Evolutionary conservation across 1,140 invertebrate genomes (phyloP).

Genomic region (Argopecten irradians): DNA sequence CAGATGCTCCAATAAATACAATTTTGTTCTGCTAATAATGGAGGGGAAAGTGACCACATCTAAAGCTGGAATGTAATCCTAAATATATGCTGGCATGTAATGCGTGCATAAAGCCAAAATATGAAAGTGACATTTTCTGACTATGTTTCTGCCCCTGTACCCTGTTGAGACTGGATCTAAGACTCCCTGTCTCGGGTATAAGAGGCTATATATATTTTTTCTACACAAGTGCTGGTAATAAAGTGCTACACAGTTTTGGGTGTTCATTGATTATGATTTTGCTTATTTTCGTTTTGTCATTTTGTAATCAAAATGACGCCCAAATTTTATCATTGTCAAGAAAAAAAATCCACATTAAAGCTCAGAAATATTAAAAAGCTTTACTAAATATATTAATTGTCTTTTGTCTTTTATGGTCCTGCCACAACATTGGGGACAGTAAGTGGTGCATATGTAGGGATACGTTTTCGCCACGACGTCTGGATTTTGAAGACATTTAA

Average conservation of each 20-base stretch:
- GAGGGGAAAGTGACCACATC: background rate
- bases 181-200: background rate
- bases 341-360: background rate
- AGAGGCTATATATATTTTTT: background rate
- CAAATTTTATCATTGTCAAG: slow-evolving; percentile 12
- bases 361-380: background rate
- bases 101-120: slow-evolving; percentile 10
- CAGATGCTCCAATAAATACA: background rate
- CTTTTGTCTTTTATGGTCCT: background rate
- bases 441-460: no score
- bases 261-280: background rate
- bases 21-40: background rate
- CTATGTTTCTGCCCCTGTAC: background rate
- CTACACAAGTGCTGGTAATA: background rate
- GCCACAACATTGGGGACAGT: no score
- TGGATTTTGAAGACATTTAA: no score
- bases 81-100: background rate
- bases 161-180: background rate
- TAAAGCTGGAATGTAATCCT: background rate
- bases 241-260: background rate
- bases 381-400: background rate
- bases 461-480: no score
- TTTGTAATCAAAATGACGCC: slow-evolving; percentile 1
- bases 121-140: background rate
- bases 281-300: background rate